phyloP scores from a whole-genome alignment of 2,113 vertebrate genomes.

The Labeo rohita region DNA sequence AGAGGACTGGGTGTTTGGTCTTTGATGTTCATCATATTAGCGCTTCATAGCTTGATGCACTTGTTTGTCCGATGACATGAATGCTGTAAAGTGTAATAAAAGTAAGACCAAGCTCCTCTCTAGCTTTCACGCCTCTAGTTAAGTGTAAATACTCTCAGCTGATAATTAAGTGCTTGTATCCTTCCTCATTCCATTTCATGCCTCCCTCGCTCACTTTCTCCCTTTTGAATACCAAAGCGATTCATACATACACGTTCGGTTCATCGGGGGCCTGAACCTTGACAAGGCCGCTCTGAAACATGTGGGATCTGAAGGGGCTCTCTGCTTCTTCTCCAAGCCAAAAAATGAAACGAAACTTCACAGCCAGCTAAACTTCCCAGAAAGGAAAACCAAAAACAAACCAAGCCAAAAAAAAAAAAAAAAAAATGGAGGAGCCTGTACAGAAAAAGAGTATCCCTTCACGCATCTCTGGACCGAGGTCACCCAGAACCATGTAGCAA shows the following conservation, averaged over 20 bases:
- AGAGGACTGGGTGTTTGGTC: background rate
- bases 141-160: conserved; percentile 25
- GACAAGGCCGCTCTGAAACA: background rate
- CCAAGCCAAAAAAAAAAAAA: conserved; percentile 73
- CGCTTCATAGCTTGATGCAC: conserved; percentile 28
- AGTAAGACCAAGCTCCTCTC: conserved; percentile 30
- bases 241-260: conserved; percentile 39
- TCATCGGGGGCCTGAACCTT: conserved; percentile 9
- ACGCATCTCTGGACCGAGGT: conserved; percentile 54
- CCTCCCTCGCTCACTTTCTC: background rate
- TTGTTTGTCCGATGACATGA: conserved; percentile 30
- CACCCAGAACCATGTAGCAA: conserved; percentile 53
- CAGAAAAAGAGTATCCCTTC: conserved; percentile 39
- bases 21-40: conserved; percentile 23
- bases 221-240: conserved; percentile 63
- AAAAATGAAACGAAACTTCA: conserved; percentile 61
- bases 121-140: conserved; percentile 10
- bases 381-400: conserved; percentile 85
- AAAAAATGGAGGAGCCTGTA: conserved; percentile 69
- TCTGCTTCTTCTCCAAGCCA: conserved; percentile 63
- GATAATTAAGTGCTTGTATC: background rate
- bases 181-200: conserved; percentile 6
- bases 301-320: conserved; percentile 52
- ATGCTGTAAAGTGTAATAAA: conserved; percentile 21
- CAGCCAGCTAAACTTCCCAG: conserved; percentile 62